Evolutionary conservation across 2,113 vertebrate genomes (phyloP).

Genomic region (Cinclus cinclus): DNA sequence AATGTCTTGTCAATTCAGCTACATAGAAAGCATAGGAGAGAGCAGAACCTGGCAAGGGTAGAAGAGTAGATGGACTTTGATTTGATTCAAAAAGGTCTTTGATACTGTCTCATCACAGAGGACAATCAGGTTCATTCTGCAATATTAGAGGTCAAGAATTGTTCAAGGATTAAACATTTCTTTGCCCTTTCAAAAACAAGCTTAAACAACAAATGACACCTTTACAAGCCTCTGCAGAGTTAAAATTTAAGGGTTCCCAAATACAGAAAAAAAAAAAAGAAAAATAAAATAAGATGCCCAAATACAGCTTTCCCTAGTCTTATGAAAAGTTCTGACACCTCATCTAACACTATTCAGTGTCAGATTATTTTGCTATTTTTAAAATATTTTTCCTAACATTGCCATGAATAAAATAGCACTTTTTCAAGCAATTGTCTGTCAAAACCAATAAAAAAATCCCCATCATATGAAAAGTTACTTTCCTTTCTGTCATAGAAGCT

Average conservation of each 20-base stretch:
- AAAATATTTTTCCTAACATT: neutral
- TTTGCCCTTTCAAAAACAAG: neutral
- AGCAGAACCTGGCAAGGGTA: neutral
- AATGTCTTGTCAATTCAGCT: neutral
- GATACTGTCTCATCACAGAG: neutral
- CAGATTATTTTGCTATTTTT: neutral
- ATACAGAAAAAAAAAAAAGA: accelerated
- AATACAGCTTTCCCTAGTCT: neutral
- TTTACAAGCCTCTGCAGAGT: neutral
- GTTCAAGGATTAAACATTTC: neutral
- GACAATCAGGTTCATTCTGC: neutral
- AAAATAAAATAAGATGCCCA: neutral
- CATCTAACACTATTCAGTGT: neutral
- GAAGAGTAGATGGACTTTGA: neutral
- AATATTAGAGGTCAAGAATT: neutral
- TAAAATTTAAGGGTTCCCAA: neutral
- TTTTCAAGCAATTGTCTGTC: neutral
- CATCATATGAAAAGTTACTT: neutral
- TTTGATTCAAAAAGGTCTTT: neutral
- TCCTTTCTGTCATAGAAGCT: neutral
- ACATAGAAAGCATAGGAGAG: neutral
- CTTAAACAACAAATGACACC: neutral
- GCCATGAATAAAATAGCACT: neutral
- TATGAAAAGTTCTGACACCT: neutral
- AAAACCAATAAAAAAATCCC: neutral